These are phyloP conservation scores for Pachycephus smyrnensis DNA, from an alignment of 2,888 invertebrate species.

Conservation along the genomic window DNA sequence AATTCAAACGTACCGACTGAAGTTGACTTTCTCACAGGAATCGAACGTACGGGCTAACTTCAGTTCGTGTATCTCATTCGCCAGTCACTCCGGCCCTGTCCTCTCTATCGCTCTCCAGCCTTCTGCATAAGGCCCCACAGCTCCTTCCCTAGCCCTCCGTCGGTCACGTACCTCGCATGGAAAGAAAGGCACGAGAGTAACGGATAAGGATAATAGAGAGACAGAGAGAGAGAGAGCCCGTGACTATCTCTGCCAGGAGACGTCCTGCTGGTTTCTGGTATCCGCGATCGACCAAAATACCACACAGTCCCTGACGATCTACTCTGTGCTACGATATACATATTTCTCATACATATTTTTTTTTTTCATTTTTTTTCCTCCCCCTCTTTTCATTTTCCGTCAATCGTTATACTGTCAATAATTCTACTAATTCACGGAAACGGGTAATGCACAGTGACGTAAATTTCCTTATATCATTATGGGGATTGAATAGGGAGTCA, in stretches of 20 bases:
- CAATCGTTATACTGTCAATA: too few relatives aligned
- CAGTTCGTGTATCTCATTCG: too few relatives aligned
- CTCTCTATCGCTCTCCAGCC: not conserved
- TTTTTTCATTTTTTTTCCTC: too few relatives aligned
- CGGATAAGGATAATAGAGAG: slow-evolving; percentile 4
- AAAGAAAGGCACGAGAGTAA: slow-evolving; percentile 3
- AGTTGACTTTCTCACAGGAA: too few relatives aligned
- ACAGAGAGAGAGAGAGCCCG: slow-evolving; percentile 2
- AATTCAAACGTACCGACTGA: too few relatives aligned
- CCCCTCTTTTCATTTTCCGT: too few relatives aligned
- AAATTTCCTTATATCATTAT: too few relatives aligned
- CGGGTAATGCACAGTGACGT: too few relatives aligned
- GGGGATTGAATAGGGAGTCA: too few relatives aligned
- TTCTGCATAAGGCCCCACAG: not conserved
- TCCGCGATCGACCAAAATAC: slow-evolving; percentile 28
- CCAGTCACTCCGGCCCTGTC: not conserved
- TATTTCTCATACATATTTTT: too few relatives aligned
- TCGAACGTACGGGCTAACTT: too few relatives aligned
- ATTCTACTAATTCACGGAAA: too few relatives aligned
- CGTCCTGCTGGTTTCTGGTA: not conserved
- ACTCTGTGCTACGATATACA: not conserved
- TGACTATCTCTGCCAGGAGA: slow-evolving; percentile 16
- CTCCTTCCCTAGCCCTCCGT: not conserved
- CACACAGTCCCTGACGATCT: slow-evolving; percentile 19
- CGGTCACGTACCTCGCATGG: slow-evolving; percentile 2